Conservation (phyloP, 2,113 vertebrate species). For the Lasiurus borealis region DNA sequence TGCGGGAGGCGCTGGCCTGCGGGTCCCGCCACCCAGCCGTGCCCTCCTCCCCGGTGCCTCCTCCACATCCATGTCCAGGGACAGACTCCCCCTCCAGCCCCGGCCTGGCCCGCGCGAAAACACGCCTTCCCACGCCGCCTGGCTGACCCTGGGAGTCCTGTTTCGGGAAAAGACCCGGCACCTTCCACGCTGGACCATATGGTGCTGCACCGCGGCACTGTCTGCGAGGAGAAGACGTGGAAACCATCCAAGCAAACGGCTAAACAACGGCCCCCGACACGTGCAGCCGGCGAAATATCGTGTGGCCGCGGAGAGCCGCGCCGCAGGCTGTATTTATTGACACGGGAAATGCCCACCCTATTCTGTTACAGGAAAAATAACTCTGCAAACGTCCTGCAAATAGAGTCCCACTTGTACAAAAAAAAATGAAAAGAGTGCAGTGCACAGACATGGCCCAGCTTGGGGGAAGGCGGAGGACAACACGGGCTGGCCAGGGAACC, state of each 20-base stretch:
- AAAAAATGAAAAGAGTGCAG: neutral
- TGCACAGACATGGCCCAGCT: neutral
- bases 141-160: neutral
- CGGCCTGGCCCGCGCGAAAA: neutral
- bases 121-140: neutral
- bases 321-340: conserved; percentile 31
- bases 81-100: neutral
- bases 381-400: neutral
- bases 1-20: neutral
- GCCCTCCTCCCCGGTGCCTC: neutral
- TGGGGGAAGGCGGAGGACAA: neutral
- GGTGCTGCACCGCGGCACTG: too few relatives aligned
- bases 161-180: too few relatives aligned
- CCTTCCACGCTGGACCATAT: neutral
- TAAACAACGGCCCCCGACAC: conserved; percentile 37
- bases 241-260: neutral
- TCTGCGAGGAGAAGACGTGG: conserved; percentile 13
- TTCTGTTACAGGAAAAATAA: conserved; percentile 71
- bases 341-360: conserved; percentile 48
- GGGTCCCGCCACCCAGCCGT: fast-evolving
- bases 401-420: neutral
- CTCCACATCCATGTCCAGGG: neutral
- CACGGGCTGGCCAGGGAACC: neutral
- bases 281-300: neutral
- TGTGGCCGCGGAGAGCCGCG: neutral